Percentiles rank a stretch among this genome's conserved stretches.
These are phyloP conservation scores for Eulimnadia texana DNA, from an alignment of 1,140 invertebrate genomes.

Conservation along the genomic window DNA sequence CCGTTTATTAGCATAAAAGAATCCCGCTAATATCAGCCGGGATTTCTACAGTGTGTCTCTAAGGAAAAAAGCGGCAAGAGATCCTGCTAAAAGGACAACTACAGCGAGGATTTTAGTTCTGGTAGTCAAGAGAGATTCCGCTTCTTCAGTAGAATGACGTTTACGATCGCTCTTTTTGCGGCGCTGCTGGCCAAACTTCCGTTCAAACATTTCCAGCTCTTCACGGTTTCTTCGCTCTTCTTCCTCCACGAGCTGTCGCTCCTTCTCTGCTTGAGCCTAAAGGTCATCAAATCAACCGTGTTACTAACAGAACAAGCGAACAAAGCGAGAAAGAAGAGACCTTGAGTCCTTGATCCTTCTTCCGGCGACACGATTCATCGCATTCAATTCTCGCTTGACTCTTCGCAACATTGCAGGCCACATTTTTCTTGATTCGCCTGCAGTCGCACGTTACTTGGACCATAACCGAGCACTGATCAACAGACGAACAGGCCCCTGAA, in stretches of 20 bases:
- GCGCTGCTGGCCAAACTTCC: constrained; percentile 12
- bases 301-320: neutral
- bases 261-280: constrained; percentile 12
- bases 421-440: constrained; percentile 56
- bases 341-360: constrained; percentile 9
- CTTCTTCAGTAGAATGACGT: neutral
- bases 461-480: constrained; percentile 57
- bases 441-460: constrained; percentile 64
- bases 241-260: constrained; percentile 5
- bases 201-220: constrained; percentile 11
- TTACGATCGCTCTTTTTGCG: constrained; percentile 8
- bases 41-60: too few relatives aligned
- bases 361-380: constrained; percentile 8
- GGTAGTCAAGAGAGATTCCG: neutral
- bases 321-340: neutral
- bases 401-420: neutral
- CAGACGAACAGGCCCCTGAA: constrained; percentile 48
- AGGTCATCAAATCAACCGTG: neutral
- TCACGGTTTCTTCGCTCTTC: constrained; percentile 7
- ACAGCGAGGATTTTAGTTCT: neutral
- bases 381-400: neutral
- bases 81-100: neutral
- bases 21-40: too few relatives aligned
- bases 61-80: neutral
- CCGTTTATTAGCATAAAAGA: too few relatives aligned